A percentile compares a stretch with the other conserved stretches of the same genome.
These are phyloP conservation scores for Drosophila peninsularis DNA, from an alignment of 2,888 invertebrate species.

Conservation along the genomic window DNA sequence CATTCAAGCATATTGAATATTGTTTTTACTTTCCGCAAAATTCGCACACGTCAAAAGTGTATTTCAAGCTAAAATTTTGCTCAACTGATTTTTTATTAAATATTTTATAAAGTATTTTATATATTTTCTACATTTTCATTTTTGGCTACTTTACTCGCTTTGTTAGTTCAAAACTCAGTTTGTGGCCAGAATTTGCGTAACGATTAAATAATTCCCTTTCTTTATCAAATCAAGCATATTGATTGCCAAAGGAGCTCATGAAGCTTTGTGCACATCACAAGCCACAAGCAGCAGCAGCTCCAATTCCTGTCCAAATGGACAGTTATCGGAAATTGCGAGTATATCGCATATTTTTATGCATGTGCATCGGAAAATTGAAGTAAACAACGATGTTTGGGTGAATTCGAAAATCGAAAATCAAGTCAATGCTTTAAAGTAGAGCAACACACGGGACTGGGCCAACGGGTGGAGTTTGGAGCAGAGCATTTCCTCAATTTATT, in stretches of 20 bases:
- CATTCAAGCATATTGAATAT: not conserved
- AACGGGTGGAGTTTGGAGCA: conserved; percentile 25
- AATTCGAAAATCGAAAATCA: conserved; percentile 56
- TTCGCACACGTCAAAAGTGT: not conserved
- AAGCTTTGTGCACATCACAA: not conserved
- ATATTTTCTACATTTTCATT: not conserved
- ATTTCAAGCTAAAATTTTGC: not conserved
- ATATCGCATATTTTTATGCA: not conserved
- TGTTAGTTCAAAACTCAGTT: not conserved
- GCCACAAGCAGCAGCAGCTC: not conserved
- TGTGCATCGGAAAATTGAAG: conserved; percentile 3
- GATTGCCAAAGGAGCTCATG: not conserved
- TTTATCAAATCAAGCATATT: not conserved
- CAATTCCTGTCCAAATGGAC: conserved; percentile 6
- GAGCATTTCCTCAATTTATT: conserved; percentile 76
- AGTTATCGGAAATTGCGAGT: conserved; percentile 14
- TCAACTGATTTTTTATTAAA: not conserved
- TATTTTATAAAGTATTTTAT: not conserved
- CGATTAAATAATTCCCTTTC: not conserved
- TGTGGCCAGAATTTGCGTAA: not conserved
- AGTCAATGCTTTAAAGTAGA: conserved; percentile 55
- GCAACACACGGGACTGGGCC: conserved; percentile 25
- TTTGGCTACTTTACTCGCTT: not conserved
- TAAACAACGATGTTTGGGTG: conserved; percentile 40
- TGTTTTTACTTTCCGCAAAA: not conserved